Conservation (phyloP, 2,113 vertebrate genomes). For the Sitta europaea region DNA sequence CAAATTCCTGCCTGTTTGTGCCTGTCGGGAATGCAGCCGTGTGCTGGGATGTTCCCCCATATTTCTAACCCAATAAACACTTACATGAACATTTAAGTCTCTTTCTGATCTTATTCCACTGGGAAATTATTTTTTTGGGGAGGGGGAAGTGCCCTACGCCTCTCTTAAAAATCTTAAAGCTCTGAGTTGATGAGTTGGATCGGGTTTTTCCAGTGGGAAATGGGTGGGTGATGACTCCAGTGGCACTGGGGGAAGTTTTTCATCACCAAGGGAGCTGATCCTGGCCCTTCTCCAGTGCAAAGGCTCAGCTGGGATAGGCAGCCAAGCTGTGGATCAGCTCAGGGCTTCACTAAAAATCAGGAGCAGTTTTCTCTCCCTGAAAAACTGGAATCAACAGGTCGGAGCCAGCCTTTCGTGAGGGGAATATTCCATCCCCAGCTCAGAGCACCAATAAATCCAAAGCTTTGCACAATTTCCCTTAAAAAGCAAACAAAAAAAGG, state of each 20-base stretch:
- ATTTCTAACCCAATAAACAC: constrained; percentile 8
- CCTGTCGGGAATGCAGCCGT: accelerated
- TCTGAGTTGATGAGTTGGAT: not conserved
- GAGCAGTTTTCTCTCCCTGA: not conserved
- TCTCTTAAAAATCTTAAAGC: not conserved
- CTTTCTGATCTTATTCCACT: not conserved
- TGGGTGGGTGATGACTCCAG: not conserved
- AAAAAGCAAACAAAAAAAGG: not conserved
- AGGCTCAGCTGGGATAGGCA: not conserved
- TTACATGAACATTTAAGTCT: accelerated
- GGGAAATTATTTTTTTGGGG: accelerated
- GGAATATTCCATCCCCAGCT: accelerated
- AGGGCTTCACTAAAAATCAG: not conserved
- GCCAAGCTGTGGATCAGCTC: not conserved
- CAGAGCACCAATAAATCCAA: accelerated
- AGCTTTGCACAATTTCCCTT: not conserved
- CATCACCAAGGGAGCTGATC: accelerated
- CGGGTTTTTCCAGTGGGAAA: accelerated
- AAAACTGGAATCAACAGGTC: accelerated
- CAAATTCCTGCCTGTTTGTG: not conserved
- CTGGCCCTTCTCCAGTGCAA: not conserved
- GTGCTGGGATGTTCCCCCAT: accelerated
- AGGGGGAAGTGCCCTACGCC: accelerated
- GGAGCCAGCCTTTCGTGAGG: too few relatives aligned
- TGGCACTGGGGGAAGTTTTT: accelerated